Evolutionary conservation across 2,113 vertebrate species (phyloP).

Genomic region (Madoqua kirkii): DNA sequence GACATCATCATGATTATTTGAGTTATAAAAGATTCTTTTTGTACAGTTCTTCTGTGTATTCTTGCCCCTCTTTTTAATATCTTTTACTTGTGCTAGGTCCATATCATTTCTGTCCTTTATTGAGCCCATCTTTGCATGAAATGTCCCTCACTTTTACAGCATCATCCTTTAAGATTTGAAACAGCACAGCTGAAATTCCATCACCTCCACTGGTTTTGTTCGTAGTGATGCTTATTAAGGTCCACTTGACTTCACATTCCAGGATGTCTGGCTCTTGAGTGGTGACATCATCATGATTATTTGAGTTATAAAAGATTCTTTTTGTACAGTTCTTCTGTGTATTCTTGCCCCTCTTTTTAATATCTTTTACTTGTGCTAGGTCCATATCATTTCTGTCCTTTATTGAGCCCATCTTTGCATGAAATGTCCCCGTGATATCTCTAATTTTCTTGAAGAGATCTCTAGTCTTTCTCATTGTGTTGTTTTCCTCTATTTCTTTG

Average conservation of each 20-base stretch:
- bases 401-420: not conserved
- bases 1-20: too few relatives aligned
- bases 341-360: not conserved
- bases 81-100: too few relatives aligned
- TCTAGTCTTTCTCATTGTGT: not conserved
- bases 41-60: too few relatives aligned
- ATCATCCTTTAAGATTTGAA: not conserved
- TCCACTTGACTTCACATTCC: not conserved
- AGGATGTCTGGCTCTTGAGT: not conserved
- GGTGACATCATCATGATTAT: not conserved
- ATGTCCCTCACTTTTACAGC: too few relatives aligned
- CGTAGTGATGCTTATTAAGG: not conserved
- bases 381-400: not conserved
- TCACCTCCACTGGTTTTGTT: not conserved
- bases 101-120: too few relatives aligned
- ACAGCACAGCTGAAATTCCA: not conserved
- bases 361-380: not conserved
- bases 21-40: too few relatives aligned
- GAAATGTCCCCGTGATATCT: not conserved
- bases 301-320: rapidly evolving
- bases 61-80: too few relatives aligned
- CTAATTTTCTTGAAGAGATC: not conserved
- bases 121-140: too few relatives aligned
- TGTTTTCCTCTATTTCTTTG: not conserved
- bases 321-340: not conserved